Conservation (phyloP, 2,113 vertebrate species). For the Suncus etruscus region DNA sequence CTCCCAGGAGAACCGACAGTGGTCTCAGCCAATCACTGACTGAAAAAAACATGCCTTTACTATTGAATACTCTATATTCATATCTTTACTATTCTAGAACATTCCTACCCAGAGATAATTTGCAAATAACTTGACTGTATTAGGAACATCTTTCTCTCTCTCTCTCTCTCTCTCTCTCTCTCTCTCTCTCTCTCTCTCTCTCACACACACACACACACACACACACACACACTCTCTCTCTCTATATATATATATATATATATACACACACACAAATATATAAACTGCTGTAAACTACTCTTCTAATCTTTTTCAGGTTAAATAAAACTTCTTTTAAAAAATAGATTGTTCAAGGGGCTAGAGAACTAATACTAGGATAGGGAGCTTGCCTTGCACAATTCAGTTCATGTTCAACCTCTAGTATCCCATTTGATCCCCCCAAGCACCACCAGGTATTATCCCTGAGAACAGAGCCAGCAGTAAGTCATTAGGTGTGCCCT, state of each 20-base stretch:
- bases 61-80: neutral
- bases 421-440: no score
- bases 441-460: no score
- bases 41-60: neutral
- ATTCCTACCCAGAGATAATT: neutral
- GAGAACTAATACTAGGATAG: no score
- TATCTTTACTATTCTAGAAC: conserved; percentile 8
- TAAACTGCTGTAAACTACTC: neutral
- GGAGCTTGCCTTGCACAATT: no score
- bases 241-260: no score
- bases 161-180: neutral
- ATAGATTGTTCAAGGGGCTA: neutral
- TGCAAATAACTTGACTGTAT: neutral
- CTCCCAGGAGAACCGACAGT: neutral
- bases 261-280: no score
- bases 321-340: neutral
- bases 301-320: neutral
- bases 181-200: neutral
- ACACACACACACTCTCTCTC: no score
- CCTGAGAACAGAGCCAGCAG: no score
- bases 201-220: no score
- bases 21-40: neutral
- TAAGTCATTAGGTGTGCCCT: no score
- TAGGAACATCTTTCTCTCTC: neutral
- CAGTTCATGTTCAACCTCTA: no score